Base-by-base conservation (phyloP, 2,888 invertebrate species). In the Parapristionchus giblindavisi region DNA sequence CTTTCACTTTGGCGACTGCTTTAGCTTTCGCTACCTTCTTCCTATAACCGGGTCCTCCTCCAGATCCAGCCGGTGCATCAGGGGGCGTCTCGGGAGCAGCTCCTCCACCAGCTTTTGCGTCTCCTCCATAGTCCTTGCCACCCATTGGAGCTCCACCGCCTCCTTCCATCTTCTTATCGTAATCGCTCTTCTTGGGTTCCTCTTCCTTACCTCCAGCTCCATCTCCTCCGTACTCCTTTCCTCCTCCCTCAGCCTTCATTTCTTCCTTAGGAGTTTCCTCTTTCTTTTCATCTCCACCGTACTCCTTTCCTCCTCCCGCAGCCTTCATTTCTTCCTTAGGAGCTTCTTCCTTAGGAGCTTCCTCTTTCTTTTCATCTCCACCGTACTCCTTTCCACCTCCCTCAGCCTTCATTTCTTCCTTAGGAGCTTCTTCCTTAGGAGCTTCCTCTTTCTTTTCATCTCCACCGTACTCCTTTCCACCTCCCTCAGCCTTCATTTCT, bases 291-390 rank as follows among this genome's bases (percentile, higher is more conserved):
- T 63, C 63, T 38, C 63, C 63, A 27, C 63, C 63, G 36, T 63
- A 63, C 29, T 63, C 63, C 38, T 63, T 63, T n/a, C 63, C 63
- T 63, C 63, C 63, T 38, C 63, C 63, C 8, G 27, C 63, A 56
- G 56, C 29, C 17, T 29, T n/a, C n/a, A 17, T 8, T 17, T 43
- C 43, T 43, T 43, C 43, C 43, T 43, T 43, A 8, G 43, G 43
- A 14, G 43, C 43, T 43, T 43, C 43, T 17, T 14, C 17, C 11
- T 43, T 17, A 14, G 11, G 11, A 14, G 11, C 43, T 14, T 43
- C 8, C 43, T 43, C 43, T 17, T 43, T 43, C n/a, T n/a, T n/a
- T 17, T 14, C 17, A 17, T 43, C 43, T 43, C 43, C 43, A 14
- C 43, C 43, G 17, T 43, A 43, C 43, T 43, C 43, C 43, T 43